These are phyloP conservation scores for Euwallacea fornicatus DNA, from an alignment of 1,140 invertebrate genomes.

Conservation along the genomic window DNA sequence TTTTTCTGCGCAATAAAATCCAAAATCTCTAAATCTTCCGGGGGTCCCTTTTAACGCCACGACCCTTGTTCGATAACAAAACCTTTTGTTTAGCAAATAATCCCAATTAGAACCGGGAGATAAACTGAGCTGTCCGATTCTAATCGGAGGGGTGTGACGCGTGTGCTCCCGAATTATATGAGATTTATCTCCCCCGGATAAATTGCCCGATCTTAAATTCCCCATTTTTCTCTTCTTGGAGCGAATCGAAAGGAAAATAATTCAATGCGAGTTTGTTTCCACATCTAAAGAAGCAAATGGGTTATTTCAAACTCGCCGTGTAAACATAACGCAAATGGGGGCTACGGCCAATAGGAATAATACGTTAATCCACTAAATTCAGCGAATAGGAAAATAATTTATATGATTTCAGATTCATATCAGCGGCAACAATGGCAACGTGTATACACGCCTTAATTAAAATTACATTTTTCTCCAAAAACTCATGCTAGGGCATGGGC, in stretches of 20 bases:
- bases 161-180: slow-evolving; percentile 31
- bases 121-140: slow-evolving; percentile 34
- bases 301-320: neutral
- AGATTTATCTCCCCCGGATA: slow-evolving; percentile 27
- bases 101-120: slow-evolving; percentile 36
- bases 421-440: neutral
- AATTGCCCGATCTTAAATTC: slow-evolving; percentile 32
- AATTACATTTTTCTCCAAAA: neutral
- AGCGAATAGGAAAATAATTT: neutral
- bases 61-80: slow-evolving; percentile 38
- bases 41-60: slow-evolving; percentile 28
- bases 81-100: slow-evolving; percentile 39
- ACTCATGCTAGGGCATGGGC: neutral
- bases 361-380: neutral
- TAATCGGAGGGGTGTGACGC: slow-evolving; percentile 35
- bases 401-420: neutral
- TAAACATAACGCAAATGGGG: neutral
- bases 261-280: neutral
- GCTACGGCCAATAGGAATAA: neutral
- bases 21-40: slow-evolving; percentile 34
- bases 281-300: neutral
- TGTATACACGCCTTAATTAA: neutral
- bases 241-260: slow-evolving; percentile 5
- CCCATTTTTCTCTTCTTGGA: neutral
- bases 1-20: slow-evolving; percentile 34